Percentiles rank a stretch among this genome's conserved stretches.
Evolutionary conservation across 2,888 invertebrate genomes (phyloP).

Genomic region (Pandemis cinnamomeana): DNA sequence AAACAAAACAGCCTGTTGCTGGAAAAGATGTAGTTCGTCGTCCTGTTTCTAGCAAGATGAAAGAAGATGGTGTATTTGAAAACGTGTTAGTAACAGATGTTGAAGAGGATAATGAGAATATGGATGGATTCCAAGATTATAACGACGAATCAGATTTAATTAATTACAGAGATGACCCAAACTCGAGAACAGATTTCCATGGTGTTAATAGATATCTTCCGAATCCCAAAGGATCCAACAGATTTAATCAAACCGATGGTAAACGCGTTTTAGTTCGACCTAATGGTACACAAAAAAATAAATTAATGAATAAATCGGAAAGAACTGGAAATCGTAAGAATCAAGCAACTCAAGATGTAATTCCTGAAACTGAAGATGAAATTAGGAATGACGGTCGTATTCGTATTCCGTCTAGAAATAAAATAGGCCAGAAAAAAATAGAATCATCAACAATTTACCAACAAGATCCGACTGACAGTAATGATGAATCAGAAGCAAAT

Average conservation of each 20-base stretch:
- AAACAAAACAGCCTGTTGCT: not conserved
- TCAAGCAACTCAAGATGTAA: not conserved
- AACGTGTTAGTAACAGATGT: not conserved
- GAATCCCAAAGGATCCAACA: conserved; percentile 15
- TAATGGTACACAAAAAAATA: not conserved
- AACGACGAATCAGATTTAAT: conserved; percentile 23
- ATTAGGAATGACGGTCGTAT: not conserved
- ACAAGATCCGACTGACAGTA: not conserved
- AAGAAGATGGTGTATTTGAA: conserved; percentile 5
- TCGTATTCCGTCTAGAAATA: conserved; percentile 13
- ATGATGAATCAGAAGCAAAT: not conserved
- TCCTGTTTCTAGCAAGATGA: not conserved
- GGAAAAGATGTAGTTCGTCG: not conserved
- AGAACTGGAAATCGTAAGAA: conserved; percentile 1
- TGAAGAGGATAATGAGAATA: not conserved
- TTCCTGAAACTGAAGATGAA: conserved; percentile 2
- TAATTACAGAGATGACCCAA: conserved; percentile 34
- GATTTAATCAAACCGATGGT: conserved; percentile 10
- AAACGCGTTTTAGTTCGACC: conserved; percentile 14
- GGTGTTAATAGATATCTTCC: conserved; percentile 36
- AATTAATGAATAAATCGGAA: not conserved
- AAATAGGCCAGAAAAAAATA: conserved; percentile 9
- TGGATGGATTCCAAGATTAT: conserved; percentile 6
- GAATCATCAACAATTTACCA: not conserved
- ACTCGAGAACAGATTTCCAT: conserved; percentile 33